Percentiles rank a stretch among this genome's conserved stretches.
These are phyloP conservation scores for Diorhabda carinulata DNA, from an alignment of 1,140 invertebrate genomes.

Conservation along the genomic window DNA sequence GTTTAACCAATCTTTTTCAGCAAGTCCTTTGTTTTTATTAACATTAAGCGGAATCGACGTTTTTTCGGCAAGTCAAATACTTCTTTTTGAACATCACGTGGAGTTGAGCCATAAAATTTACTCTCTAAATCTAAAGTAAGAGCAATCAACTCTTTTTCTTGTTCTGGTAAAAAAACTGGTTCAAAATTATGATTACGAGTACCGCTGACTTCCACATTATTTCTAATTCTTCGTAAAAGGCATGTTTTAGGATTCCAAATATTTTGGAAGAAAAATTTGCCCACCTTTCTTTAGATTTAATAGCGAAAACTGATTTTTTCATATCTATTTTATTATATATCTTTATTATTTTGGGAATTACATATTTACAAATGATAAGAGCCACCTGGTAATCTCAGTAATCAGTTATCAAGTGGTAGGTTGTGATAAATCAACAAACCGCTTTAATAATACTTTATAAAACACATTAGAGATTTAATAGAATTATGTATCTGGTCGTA, in stretches of 20 bases:
- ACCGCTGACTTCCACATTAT: neutral
- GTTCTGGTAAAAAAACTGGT: conserved; percentile 22
- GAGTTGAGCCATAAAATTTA: conserved; percentile 28
- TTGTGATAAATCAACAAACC: too few relatives aligned
- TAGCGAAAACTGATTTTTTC: neutral
- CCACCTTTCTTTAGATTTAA: neutral
- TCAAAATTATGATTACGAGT: conserved; percentile 12
- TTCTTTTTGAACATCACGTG: conserved; percentile 21
- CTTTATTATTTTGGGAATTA: neutral
- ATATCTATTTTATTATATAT: neutral
- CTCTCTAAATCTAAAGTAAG: conserved; percentile 23
- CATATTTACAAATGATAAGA: too few relatives aligned
- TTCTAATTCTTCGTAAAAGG: conserved; percentile 7
- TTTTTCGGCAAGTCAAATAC: conserved; percentile 20
- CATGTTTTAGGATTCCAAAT: conserved; percentile 11
- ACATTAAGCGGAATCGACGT: too few relatives aligned
- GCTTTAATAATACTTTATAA: too few relatives aligned
- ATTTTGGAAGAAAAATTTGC: neutral
- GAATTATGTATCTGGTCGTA: too few relatives aligned
- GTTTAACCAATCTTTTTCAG: too few relatives aligned
- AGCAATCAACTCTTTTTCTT: conserved; percentile 24
- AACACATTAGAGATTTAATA: too few relatives aligned
- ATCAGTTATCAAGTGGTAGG: too few relatives aligned
- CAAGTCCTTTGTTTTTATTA: too few relatives aligned
- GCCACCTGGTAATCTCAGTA: too few relatives aligned